phyloP scores from a whole-genome alignment of 2,797 vertebrate genomes.

The Pseudochirops corinnae region DNA sequence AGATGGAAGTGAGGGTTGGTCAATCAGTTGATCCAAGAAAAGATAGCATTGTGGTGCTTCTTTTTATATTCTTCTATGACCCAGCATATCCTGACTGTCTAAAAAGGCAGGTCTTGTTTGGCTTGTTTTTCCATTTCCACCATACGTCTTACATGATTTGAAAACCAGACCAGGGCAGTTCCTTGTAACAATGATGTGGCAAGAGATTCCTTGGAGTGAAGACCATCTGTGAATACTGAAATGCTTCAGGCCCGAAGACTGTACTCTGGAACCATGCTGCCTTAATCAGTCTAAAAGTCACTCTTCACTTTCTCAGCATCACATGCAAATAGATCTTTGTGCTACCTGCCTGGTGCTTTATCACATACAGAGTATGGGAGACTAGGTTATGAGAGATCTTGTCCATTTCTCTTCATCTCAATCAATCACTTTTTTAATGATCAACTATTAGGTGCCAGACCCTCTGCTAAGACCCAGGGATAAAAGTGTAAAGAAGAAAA shows the following conservation, averaged over 20 bases:
- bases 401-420: conserved; percentile 6
- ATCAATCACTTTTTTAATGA: background rate
- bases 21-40: conserved; percentile 1
- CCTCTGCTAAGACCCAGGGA: background rate
- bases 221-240: background rate
- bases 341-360: background rate
- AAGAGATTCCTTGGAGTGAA: background rate
- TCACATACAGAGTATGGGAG: background rate
- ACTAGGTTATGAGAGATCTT: background rate
- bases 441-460: background rate
- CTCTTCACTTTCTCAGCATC: conserved; percentile 33
- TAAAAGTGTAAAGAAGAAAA: background rate
- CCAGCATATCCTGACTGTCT: background rate
- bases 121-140: conserved; percentile 45
- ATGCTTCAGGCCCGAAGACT: background rate
- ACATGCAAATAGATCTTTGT: background rate
- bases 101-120: conserved; percentile 36
- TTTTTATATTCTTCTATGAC: conserved; percentile 7
- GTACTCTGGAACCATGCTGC: background rate
- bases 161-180: background rate
- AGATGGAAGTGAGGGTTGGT: conserved; percentile 32
- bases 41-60: background rate
- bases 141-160: conserved; percentile 35
- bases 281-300: background rate
- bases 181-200: background rate